phyloP scores from a whole-genome alignment of 1,140 invertebrate genomes.

The Cherax destructor region DNA sequence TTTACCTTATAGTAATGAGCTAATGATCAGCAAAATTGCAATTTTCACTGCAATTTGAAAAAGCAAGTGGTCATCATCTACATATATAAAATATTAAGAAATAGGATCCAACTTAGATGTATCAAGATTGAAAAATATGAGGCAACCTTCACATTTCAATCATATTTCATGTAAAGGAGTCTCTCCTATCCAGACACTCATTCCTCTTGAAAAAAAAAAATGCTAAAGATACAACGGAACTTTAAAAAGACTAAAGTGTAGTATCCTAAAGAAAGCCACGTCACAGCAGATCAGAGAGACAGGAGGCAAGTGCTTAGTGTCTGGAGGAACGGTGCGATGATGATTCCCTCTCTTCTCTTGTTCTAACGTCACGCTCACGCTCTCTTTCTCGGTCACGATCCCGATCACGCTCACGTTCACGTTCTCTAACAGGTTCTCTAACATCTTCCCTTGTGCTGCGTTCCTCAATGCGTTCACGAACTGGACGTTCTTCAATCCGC shows the following conservation, averaged over 20 bases:
- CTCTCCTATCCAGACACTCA: no score
- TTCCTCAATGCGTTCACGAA: conserved; percentile 61
- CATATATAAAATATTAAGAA: neutral
- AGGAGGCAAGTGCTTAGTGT: conserved; percentile 62
- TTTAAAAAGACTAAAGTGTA: neutral
- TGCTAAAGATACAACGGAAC: neutral
- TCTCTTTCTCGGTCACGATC: conserved; percentile 70
- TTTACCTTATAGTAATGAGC: neutral
- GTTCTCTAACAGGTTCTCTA: conserved; percentile 52
- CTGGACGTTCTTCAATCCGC: conserved; percentile 64
- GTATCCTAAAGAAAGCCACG: neutral
- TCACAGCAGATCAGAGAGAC: neutral
- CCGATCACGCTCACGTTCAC: conserved; percentile 66
- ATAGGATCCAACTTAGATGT: neutral
- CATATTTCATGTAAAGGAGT: neutral
- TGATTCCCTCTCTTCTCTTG: conserved; percentile 74
- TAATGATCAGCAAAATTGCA: neutral
- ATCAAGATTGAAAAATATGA: neutral
- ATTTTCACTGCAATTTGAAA: neutral
- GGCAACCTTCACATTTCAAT: neutral
- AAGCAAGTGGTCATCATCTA: neutral
- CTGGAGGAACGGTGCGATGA: conserved; percentile 74
- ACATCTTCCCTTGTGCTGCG: conserved; percentile 40
- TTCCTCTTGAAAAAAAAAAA: neutral
- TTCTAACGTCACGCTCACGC: conserved; percentile 72